Percentiles rank a stretch among this genome's conserved stretches.
phyloP scores from a whole-genome alignment of 2,113 vertebrate genomes.

The Gallinago media region DNA sequence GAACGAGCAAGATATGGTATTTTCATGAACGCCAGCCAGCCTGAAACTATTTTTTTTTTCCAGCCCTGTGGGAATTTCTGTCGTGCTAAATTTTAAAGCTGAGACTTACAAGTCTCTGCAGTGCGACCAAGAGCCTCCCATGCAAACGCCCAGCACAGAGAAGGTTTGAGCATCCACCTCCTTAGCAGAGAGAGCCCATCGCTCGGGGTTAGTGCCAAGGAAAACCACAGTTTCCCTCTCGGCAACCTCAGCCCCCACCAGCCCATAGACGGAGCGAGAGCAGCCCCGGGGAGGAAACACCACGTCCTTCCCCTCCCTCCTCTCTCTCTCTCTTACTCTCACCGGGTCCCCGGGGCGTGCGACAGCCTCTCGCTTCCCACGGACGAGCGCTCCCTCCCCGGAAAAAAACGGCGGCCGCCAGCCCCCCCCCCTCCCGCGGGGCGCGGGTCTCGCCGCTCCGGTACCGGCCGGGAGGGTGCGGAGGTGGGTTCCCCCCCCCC shows the following conservation, averaged over 20 bases:
- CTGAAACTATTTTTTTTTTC: not conserved
- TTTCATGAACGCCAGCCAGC: not conserved
- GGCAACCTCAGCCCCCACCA: not conserved
- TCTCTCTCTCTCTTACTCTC: fast-evolving
- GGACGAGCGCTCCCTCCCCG: not conserved
- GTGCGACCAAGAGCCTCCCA: not conserved
- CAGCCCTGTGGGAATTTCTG: not conserved
- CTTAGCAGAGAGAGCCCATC: fast-evolving
- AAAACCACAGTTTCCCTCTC: not conserved
- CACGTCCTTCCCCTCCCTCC: not conserved
- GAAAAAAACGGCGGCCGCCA: not conserved
- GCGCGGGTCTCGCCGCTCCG: slow-evolving; percentile 51
- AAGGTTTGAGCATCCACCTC: not conserved
- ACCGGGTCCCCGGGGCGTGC: not conserved
- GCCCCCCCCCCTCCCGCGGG: not conserved
- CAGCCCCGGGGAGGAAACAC: not conserved
- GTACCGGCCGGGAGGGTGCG: not conserved
- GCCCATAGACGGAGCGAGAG: fast-evolving
- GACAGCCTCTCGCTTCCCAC: not conserved
- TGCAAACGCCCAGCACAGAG: not conserved
- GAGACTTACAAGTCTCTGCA: slow-evolving; percentile 3
- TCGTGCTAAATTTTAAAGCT: not conserved
- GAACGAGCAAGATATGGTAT: fast-evolving
- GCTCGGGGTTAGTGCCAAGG: fast-evolving
- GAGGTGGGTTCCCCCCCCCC: not conserved